Percentiles rank a stretch among this genome's conserved stretches.
Conservation (phyloP, 2,888 invertebrate species). For the Zygothrica quintamaculata region DNA sequence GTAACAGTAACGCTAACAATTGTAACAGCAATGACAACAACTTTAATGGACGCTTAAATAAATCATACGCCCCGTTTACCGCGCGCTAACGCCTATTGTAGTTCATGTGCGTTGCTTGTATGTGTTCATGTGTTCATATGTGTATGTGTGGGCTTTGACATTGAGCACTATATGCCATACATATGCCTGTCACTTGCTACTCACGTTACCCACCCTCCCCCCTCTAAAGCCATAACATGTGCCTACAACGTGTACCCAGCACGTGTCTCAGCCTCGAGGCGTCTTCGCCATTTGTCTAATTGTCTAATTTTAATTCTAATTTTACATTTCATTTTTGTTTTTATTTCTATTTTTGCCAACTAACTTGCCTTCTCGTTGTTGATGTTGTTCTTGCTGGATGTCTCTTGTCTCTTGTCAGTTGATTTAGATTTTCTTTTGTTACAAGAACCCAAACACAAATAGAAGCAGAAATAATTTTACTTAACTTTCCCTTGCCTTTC, state of each 20-base stretch:
- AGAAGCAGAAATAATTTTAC: too few species aligned
- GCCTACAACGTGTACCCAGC: conserved; percentile 39
- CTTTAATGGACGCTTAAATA: conserved; percentile 76
- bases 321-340: conserved; percentile 56
- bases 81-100: conserved; percentile 27
- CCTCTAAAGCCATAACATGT: background rate
- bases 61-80: conserved; percentile 70
- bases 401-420: conserved; percentile 15
- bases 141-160: conserved; percentile 54
- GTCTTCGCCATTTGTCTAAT: conserved; percentile 70
- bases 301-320: conserved; percentile 71
- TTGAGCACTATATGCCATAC: conserved; percentile 56
- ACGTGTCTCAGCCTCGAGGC: conserved; percentile 43
- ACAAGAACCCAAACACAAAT: too few species aligned
- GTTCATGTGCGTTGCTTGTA: conserved; percentile 7
- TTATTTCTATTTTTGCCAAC: conserved; percentile 33
- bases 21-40: conserved; percentile 54
- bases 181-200: conserved; percentile 17
- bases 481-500: too few species aligned
- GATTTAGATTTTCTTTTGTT: conserved; percentile 44
- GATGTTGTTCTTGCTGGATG: conserved; percentile 16
- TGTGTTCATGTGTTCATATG: conserved; percentile 1
- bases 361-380: conserved; percentile 17
- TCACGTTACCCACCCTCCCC: too few species aligned
- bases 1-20: conserved; percentile 18